Evolutionary conservation across 2,888 invertebrate genomes (phyloP).

Genomic region (Oscheius onirici): DNA sequence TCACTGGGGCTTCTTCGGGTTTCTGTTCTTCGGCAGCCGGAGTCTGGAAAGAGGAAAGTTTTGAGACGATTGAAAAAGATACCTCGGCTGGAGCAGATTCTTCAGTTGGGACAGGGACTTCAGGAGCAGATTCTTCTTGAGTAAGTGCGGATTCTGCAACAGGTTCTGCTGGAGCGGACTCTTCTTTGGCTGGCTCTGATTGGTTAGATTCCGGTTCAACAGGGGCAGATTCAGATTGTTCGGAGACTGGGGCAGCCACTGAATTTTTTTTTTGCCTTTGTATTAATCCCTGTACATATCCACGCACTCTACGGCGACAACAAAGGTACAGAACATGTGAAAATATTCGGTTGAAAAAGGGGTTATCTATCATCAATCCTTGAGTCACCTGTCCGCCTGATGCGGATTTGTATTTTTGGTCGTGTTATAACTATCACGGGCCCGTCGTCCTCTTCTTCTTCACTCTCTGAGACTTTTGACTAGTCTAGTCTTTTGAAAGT

Average conservation of each 20-base stretch:
- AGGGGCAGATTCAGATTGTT: conserved; percentile 6
- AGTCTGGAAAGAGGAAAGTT: not conserved
- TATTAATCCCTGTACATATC: too few species aligned
- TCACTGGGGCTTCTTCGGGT: not conserved
- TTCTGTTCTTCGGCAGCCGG: too few species aligned
- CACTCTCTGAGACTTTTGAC: not conserved
- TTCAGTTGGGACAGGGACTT: not conserved
- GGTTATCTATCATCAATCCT: not conserved
- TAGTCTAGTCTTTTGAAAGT: not conserved
- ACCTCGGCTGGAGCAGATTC: not conserved
- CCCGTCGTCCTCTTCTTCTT: conserved; percentile 28
- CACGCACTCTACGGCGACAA: conserved; percentile 16
- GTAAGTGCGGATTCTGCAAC: too few species aligned
- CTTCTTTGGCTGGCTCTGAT: not conserved
- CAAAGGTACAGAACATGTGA: conserved; percentile 4
- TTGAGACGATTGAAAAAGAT: too few species aligned
- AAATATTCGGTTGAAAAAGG: not conserved
- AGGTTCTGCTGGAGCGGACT: not conserved
- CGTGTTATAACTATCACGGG: conserved; percentile 17
- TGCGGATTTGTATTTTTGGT: conserved; percentile 3
- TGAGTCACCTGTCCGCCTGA: conserved; percentile 25
- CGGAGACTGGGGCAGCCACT: not conserved
- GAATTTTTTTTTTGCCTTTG: too few species aligned
- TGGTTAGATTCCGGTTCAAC: not conserved
- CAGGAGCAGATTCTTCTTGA: not conserved